Evolutionary conservation across 1,140 invertebrate genomes (phyloP).

Genomic region (Scylla paramamosain): DNA sequence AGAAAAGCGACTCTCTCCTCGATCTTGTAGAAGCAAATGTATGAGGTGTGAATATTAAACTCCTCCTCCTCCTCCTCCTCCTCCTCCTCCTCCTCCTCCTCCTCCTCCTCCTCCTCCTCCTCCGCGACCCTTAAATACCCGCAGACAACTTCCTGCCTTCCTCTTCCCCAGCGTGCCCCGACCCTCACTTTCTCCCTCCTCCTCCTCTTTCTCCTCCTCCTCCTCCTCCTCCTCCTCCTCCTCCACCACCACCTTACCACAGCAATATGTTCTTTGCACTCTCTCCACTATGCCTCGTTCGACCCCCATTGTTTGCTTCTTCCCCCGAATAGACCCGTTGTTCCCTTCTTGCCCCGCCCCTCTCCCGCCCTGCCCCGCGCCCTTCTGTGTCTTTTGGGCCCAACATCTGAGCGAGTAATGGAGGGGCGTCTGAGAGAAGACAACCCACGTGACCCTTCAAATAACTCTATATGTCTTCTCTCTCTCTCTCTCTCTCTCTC

Average conservation of each 20-base stretch:
- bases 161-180: neutral
- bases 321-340: neutral
- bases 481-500: neutral
- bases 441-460: slow-evolving; percentile 47
- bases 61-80: neutral
- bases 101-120: neutral
- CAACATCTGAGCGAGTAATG: slow-evolving; percentile 56
- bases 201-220: neutral
- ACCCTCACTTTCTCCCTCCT: neutral
- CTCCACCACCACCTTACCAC: neutral
- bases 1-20: neutral
- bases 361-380: neutral
- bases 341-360: neutral
- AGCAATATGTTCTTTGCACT: neutral
- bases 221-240: neutral
- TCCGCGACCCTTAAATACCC: neutral
- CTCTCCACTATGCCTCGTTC: neutral
- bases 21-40: neutral
- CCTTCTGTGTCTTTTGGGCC: neutral
- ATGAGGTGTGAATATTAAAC: slow-evolving; percentile 23
- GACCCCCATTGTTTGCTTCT: no score
- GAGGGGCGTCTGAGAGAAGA: slow-evolving; percentile 33
- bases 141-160: neutral
- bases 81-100: neutral
- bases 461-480: slow-evolving; percentile 68